Evolutionary conservation across 2,888 invertebrate genomes (phyloP), one percentile per base, ranked within the genome.

Genomic region (Hedychridium roseum): DNA sequence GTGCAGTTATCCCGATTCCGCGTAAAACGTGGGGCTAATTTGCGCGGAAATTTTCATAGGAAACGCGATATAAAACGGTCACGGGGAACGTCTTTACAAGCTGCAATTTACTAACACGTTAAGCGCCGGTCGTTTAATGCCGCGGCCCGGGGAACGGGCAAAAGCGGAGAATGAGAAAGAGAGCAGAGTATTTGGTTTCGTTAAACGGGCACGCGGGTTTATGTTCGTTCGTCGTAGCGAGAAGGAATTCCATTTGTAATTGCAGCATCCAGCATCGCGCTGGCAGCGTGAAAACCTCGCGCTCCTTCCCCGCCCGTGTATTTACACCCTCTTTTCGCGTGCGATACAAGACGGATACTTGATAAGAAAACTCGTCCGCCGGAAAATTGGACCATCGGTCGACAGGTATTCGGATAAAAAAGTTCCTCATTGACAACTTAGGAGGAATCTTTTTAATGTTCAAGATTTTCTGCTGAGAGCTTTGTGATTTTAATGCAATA

Each of bases 211-310:
- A n/a, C 3, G 28, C 4, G 3, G 5, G n/a, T 28, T 28, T 28
- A 3, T 28, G 11, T 28, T 18, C 17, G 15, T 18, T 12, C 36
- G 36, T 27, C 17, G 27, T 21, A 21, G 31, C 11, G 34, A 37
- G 23, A 51, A 39, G 30, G 14, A 43, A 48, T 48, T 48, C 30
- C 48, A 35, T 28, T 39, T 37, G 38, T 30, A 50, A 50, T 50
- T 47, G 41, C 38, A 27, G 17, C 27, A 34, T 37, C 30, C 26
- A 12, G 27, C 28, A 32, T 46, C 37, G 21, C 27, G 20, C 21
- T 2, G 16, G 15, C 20, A 9, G 31, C 26, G 14, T 3, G 46
- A 37, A 27, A 37, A 41, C 14, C 31, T 18, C 12, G 26, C 23
- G n/a, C n/a, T n/a, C n/a, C n/a, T n/a, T n/a, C n/a, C n/a, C n/a